Conservation (phyloP, 1,140 invertebrate genomes). For the Pararge aegeria region DNA sequence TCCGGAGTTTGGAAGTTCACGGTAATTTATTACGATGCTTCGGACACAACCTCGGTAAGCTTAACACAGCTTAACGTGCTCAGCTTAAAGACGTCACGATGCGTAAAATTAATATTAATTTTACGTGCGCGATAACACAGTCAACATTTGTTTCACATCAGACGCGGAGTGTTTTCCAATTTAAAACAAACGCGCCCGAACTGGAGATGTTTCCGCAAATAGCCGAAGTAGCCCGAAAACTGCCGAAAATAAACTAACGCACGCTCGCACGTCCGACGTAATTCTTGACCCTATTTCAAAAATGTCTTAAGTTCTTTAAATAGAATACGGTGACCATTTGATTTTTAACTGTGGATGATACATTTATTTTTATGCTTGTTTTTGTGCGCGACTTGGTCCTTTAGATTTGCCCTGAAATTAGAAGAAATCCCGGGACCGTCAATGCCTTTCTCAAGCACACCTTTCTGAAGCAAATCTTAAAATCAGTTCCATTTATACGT, state of each 20-base stretch:
- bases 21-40: too few species aligned
- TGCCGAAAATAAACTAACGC: slow-evolving; percentile 57
- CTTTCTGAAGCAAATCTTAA: too few species aligned
- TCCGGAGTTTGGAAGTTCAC: too few species aligned
- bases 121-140: not conserved
- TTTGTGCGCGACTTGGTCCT: too few species aligned
- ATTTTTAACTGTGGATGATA: not conserved
- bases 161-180: slow-evolving; percentile 57
- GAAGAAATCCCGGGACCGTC: too few species aligned
- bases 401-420: too few species aligned
- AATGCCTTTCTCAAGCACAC: too few species aligned
- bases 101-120: too few species aligned
- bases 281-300: slow-evolving; percentile 73
- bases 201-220: slow-evolving; percentile 44
- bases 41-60: too few species aligned
- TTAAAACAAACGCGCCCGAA: slow-evolving; percentile 50
- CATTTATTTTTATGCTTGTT: not conserved
- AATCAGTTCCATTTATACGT: too few species aligned
- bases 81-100: too few species aligned
- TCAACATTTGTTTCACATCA: slow-evolving; percentile 65
- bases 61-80: too few species aligned
- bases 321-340: slow-evolving; percentile 39
- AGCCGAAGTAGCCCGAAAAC: slow-evolving; percentile 46
- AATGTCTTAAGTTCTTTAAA: slow-evolving; percentile 60
- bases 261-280: slow-evolving; percentile 56